Evolutionary conservation across 2,888 invertebrate genomes (phyloP), one percentile per base, ranked within the genome.

Genomic region (Drosophila cognata): DNA sequence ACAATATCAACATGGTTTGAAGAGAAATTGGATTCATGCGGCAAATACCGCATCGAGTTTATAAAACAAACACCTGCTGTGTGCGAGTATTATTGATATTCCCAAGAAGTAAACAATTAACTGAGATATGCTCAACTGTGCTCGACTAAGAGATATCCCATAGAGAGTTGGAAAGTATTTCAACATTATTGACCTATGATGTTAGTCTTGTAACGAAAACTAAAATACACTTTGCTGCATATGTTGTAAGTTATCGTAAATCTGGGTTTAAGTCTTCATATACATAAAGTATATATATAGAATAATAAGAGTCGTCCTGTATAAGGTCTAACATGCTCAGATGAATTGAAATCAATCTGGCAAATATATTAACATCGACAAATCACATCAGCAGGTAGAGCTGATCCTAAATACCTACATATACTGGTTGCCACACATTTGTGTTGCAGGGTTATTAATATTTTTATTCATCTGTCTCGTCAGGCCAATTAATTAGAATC

Each of bases 401-500:
- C 46, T 25, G 7, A 16, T 46, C 25, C 25, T 7, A 25, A 46
- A 46, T 16, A 8, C 16, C 7, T 4, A 8, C 16, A 4, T 4
- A 16, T 13, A 2, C 13, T 4, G 4, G 2, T 46, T 16, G 46
- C 8, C 16, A 43, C 43, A 43, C 21, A 21, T 21, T 21, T 43
- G n/a, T n/a, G 7, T 4, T 29, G 18, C 48, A 48, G 31, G 31
- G 18, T 18, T 4, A 29, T 11, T 41, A 43, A 28, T 38, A 11
- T 35, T 28, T 41, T 38, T 28, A 10, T 43, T 33, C 11, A 11
- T 43, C 10, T 13, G 33, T 43, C 31, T 46, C 11, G 35, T 41
- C 57, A 7, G n/a, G 48, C 61, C 80, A 82, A 88, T 88, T 80
- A 85, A 88, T 85, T 85, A 82, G 71, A 82, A 74, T 75, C 82